A percentile compares a stretch with the other conserved stretches of the same genome.
These are phyloP conservation scores for Zaprionus gabonicus DNA, from an alignment of 1,140 invertebrate genomes.

Conservation along the genomic window DNA sequence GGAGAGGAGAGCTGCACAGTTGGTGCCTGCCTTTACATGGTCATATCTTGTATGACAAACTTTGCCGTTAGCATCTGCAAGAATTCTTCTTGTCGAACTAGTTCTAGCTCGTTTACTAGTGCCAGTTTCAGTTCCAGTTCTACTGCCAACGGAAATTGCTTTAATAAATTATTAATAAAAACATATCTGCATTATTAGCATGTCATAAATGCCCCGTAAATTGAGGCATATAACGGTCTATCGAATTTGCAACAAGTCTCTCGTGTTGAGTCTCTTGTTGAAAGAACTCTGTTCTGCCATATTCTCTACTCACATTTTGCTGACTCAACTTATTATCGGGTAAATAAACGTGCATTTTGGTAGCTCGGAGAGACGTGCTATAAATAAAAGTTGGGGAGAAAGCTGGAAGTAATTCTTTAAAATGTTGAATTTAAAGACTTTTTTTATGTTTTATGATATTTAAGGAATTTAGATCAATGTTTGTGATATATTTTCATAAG, in stretches of 20 bases:
- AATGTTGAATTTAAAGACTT: neutral
- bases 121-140: slow-evolving; percentile 6
- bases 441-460: neutral
- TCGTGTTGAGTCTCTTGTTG: neutral
- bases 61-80: slow-evolving; percentile 59
- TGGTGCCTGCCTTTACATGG: neutral
- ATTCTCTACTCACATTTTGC: neutral
- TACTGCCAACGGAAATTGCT: slow-evolving; percentile 67
- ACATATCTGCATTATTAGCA: slow-evolving; percentile 61
- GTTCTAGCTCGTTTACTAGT: slow-evolving; percentile 4
- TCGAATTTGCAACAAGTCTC: neutral
- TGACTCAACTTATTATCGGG: neutral
- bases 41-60: slow-evolving; percentile 53
- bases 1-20: neutral
- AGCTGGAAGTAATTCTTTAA: neutral
- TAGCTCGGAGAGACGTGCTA: neutral
- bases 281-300: neutral
- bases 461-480: neutral
- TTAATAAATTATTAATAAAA: slow-evolving; percentile 79
- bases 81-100: slow-evolving; percentile 30
- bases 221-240: slow-evolving; percentile 49
- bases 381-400: neutral
- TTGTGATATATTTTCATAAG: too few relatives aligned
- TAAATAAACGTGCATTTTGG: neutral
- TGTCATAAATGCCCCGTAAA: slow-evolving; percentile 33